A percentile compares a stretch with the other conserved stretches of the same genome.
phyloP scores from a whole-genome alignment of 2,797 vertebrate species.

The Anguilla pacifica region DNA sequence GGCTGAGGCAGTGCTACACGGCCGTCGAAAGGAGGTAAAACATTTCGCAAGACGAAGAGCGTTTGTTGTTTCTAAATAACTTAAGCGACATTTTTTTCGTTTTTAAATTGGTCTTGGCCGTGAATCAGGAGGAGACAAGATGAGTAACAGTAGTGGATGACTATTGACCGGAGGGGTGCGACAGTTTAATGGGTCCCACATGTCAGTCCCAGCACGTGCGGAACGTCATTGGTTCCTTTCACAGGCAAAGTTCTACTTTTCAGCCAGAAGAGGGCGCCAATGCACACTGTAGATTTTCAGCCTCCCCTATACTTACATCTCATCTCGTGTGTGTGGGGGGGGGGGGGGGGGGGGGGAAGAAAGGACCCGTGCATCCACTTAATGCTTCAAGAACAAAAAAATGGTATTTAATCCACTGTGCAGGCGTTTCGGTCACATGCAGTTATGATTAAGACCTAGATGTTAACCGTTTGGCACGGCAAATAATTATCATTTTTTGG shows the following conservation, averaged over 20 bases:
- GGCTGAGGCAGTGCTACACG: constrained; percentile 79
- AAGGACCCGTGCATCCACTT: neutral
- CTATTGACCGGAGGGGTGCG: neutral
- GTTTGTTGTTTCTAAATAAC: neutral
- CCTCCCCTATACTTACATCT: neutral
- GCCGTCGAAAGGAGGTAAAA: constrained; percentile 71
- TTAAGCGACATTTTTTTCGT: neutral
- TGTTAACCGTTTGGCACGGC: no score
- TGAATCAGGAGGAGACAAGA: no score
- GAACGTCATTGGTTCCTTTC: neutral
- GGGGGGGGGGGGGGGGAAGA: no score
- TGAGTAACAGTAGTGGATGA: neutral
- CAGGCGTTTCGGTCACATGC: no score
- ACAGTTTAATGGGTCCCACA: neutral
- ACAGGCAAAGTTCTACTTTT: neutral
- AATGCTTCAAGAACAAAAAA: neutral
- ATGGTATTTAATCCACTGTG: no score
- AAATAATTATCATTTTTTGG: no score
- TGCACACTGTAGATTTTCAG: neutral
- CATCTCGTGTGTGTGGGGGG: neutral
- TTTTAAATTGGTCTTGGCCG: neutral
- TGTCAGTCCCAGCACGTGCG: neutral
- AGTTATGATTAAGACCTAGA: no score
- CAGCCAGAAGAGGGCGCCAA: constrained; percentile 25
- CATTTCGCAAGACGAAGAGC: neutral